Conservation (phyloP, 2,888 invertebrate genomes). For the Auanema freiburgensis region DNA sequence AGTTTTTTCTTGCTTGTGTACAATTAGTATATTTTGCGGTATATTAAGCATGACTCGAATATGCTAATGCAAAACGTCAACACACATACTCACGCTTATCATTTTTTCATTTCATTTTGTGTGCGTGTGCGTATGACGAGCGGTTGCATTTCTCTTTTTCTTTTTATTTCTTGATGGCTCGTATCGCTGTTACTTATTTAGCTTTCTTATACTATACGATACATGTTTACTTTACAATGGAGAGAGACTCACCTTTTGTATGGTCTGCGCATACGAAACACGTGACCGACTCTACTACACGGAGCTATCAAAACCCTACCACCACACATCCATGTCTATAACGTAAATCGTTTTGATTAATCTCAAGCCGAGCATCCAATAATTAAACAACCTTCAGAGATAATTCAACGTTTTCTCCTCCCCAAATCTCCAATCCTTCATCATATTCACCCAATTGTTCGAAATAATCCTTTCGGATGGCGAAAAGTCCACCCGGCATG, state of each 20-base stretch:
- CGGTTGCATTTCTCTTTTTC: too few species aligned
- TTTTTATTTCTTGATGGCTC: not conserved
- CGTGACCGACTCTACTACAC: slow-evolving; percentile 93
- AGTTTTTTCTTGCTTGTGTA: too few species aligned
- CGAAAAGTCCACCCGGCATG: slow-evolving; percentile 91
- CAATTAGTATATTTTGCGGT: too few species aligned
- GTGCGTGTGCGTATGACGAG: too few species aligned
- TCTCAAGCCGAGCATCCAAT: slow-evolving; percentile 2
- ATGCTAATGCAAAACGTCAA: too few species aligned
- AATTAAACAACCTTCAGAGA: slow-evolving; percentile 78
- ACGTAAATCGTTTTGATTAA: not conserved
- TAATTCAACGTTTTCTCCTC: slow-evolving; percentile 92
- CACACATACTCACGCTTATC: too few species aligned
- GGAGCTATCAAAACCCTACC: slow-evolving; percentile 91
- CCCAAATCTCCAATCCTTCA: slow-evolving; percentile 99
- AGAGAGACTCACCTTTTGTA: slow-evolving; percentile 75
- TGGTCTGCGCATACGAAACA: slow-evolving; percentile 95
- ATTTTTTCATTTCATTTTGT: too few species aligned
- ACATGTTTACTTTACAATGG: slow-evolving; percentile 66
- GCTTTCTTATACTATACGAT: not conserved
- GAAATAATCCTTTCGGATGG: slow-evolving; percentile 93
- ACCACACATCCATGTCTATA: slow-evolving; percentile 93
- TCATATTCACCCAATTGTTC: slow-evolving; percentile 97
- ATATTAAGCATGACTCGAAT: too few species aligned
- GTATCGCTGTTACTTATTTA: not conserved